A percentile compares a stretch with the other conserved stretches of the same genome.
Evolutionary conservation across 2,113 vertebrate species (phyloP).

Genomic region (Charina bottae): DNA sequence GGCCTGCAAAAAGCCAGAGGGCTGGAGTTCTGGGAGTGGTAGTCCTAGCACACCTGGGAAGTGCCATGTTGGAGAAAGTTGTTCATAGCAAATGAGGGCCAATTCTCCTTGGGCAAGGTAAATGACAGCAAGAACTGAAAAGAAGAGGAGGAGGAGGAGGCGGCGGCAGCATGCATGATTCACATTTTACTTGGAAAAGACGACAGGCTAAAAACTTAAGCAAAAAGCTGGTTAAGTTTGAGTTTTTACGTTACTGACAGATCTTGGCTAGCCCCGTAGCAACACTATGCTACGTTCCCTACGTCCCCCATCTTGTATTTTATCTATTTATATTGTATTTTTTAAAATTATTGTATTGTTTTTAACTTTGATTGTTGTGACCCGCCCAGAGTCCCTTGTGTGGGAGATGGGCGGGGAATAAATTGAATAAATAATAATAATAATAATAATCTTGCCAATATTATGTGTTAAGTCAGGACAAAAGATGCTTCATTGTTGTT

Average conservation of each 20-base stretch:
- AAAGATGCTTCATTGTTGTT: slow-evolving; percentile 56
- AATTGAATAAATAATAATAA: no score
- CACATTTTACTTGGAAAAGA: slow-evolving; percentile 29
- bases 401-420: no score
- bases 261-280: no score
- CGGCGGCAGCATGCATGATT: neutral
- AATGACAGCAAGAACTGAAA: neutral
- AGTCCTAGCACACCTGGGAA: neutral
- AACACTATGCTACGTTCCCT: no score
- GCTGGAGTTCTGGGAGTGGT: neutral
- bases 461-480: slow-evolving; percentile 66
- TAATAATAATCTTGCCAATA: no score
- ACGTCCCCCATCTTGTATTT: no score
- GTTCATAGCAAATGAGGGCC: neutral
- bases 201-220: slow-evolving; percentile 48
- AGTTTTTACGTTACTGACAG: slow-evolving; percentile 48
- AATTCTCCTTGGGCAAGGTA: neutral
- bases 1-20: neutral
- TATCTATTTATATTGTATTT: no score
- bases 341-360: no score
- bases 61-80: neutral
- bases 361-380: no score
- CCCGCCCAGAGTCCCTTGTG: no score
- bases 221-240: slow-evolving; percentile 57
- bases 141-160: neutral